Conservation (phyloP, 2,888 invertebrate species). For the Mythimna albipuncta region DNA sequence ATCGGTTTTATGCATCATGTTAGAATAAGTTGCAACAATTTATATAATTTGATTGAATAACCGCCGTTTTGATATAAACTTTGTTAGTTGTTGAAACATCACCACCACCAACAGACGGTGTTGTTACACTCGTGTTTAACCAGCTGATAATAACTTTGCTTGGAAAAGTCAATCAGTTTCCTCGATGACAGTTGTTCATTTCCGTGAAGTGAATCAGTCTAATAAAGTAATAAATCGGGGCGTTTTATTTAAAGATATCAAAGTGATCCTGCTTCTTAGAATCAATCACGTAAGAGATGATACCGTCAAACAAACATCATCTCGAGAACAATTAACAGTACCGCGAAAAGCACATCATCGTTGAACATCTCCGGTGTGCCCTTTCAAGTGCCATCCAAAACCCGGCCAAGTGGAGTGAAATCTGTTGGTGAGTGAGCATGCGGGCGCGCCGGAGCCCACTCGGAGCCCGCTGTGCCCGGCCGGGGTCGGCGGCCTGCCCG, state of each 20-base stretch:
- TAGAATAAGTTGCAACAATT: constrained; percentile 16
- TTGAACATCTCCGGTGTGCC: constrained; percentile 42
- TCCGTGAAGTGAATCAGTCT: too few species aligned
- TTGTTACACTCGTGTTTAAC: not conserved
- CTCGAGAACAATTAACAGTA: constrained; percentile 27
- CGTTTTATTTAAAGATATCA: not conserved
- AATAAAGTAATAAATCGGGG: not conserved
- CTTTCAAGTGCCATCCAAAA: constrained; percentile 55
- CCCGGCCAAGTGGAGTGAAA: constrained; percentile 63
- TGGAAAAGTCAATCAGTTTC: too few species aligned
- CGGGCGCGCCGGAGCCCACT: constrained; percentile 45
- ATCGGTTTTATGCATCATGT: not conserved
- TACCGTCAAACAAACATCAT: constrained; percentile 8
- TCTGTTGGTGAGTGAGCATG: constrained; percentile 43
- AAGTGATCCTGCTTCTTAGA: constrained; percentile 26
- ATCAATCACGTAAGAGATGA: constrained; percentile 18
- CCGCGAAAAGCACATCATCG: constrained; percentile 43
- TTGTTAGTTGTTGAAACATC: not conserved
- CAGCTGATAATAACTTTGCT: too few species aligned
- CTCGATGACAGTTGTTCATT: too few species aligned
- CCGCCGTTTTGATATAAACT: not conserved
- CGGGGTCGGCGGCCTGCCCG: constrained; percentile 75
- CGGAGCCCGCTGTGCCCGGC: constrained; percentile 1
- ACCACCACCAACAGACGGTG: not conserved
- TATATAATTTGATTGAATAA: constrained; percentile 5